A percentile compares a stretch with the other conserved stretches of the same genome.
These are phyloP conservation scores for Marcusenius ussheri DNA, from an alignment of 2,113 vertebrate species.

Conservation along the genomic window DNA sequence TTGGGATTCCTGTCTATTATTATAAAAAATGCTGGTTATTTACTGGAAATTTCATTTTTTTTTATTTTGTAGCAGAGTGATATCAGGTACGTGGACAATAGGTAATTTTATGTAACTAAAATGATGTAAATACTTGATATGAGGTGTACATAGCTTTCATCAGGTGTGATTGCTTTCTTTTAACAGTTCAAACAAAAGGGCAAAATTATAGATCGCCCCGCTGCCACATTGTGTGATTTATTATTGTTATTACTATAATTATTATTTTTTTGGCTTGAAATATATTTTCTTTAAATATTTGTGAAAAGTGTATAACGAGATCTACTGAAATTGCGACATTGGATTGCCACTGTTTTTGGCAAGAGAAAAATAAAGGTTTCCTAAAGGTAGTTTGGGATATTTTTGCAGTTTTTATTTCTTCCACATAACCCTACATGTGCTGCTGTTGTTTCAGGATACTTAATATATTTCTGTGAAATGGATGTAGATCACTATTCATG, in stretches of 20 bases:
- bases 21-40: conserved; percentile 1
- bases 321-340: not conserved
- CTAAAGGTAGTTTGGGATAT: not conserved
- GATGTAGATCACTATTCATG: not conserved
- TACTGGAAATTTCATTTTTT: conserved; percentile 1
- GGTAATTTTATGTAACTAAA: conserved; percentile 19
- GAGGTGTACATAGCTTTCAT: conserved; percentile 77
- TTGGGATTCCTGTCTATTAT: conserved; percentile 10
- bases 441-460: not conserved
- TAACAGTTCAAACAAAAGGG: conserved; percentile 49
- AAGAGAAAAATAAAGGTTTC: conserved; percentile 20
- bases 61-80: conserved; percentile 13
- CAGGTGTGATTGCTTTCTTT: conserved; percentile 70
- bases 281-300: conserved; percentile 72
- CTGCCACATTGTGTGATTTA: conserved; percentile 42
- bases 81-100: conserved; percentile 1
- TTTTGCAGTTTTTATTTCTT: not conserved
- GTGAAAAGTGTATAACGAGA: conserved; percentile 10
- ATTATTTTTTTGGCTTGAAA: conserved; percentile 25
- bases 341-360: conserved; percentile 7
- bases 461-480: not conserved
- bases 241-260: not conserved
- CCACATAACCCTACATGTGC: not conserved
- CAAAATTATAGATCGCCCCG: conserved; percentile 63
- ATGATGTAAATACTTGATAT: conserved; percentile 71